Evolutionary conservation across 2,797 vertebrate genomes (phyloP), one percentile per base, ranked within the genome.

Genomic region (Pantherophis vulpinus): DNA sequence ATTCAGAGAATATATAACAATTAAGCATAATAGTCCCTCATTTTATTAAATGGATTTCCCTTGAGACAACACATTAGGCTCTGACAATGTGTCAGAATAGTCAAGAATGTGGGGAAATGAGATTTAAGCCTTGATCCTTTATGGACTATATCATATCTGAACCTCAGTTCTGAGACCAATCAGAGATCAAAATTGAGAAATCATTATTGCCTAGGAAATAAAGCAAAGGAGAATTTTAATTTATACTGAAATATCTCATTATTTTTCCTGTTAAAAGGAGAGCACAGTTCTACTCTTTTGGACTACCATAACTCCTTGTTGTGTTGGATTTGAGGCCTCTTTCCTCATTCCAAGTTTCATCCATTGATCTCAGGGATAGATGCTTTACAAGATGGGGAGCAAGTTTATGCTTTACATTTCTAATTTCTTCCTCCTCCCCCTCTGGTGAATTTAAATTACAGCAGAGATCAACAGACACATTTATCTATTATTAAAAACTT

Each of bases 401-500:
- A 91, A 0, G 27, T 42, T 94, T 42, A 51, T 96, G 93, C 95
- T 94, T 90, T 29, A 91, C 16, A 94, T 97, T 94, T 90, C 93
- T 94, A 95, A 86, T 96, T 95, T 95, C 94, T 95, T 27, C 47
- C 20, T 63, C 29, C 13, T 63, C 61, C 42, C 70, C 42, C 42
- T 88, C 70, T 29, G 79, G 2, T 95, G 66, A 0, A 96, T 95
- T 96, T 96, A 96, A 96, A 95, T 94, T 96, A 95, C 83, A 95
- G 29, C 87, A 92, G 93, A 96, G 91, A 95, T 96, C 94, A 97
- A 60, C 94, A 96, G 94, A 93, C 55, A 92, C 89, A 96, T 97
- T 97, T 92, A 96, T 95, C 90, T 96, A 61, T 97, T 97, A 96
- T 95, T 97, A 97, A 96, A 51, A 25, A 93, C 95, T 96, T 95